Evolutionary conservation across 2,113 vertebrate species (phyloP).

Genomic region (Aviceda subcristata): DNA sequence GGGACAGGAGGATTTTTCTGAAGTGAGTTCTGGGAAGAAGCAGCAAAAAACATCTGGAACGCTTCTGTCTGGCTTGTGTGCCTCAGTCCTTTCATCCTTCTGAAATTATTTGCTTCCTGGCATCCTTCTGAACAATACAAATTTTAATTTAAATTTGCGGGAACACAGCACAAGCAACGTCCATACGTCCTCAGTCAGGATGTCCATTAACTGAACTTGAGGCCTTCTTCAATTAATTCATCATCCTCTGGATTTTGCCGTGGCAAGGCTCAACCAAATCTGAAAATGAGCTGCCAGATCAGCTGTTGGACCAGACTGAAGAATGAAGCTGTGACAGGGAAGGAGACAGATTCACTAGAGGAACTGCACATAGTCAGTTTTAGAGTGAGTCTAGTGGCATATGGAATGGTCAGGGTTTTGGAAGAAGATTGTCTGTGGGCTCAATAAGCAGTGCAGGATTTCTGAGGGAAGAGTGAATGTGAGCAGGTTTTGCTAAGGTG

Average conservation of each 20-base stretch:
- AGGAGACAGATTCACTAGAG: neutral
- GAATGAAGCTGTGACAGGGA: accelerated
- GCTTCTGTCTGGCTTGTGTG: neutral
- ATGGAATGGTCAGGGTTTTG: neutral
- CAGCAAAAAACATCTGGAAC: neutral
- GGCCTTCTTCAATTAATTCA: neutral
- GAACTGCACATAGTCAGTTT: neutral
- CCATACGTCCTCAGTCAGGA: neutral
- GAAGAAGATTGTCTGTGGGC: neutral
- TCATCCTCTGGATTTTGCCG: neutral
- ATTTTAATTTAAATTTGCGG: neutral
- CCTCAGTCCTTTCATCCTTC: neutral
- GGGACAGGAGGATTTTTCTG: neutral
- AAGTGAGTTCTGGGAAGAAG: neutral
- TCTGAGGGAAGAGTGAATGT: neutral
- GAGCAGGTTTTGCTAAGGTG: neutral
- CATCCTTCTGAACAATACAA: neutral
- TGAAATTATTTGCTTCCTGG: neutral
- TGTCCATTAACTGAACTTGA: neutral
- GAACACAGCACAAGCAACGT: neutral
- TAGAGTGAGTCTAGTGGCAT: neutral
- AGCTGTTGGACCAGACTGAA: neutral
- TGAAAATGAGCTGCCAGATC: neutral
- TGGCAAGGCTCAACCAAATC: neutral
- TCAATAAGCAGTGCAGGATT: neutral